Conservation (phyloP, 2,797 vertebrate genomes). For the Cynopterus sphinx region DNA sequence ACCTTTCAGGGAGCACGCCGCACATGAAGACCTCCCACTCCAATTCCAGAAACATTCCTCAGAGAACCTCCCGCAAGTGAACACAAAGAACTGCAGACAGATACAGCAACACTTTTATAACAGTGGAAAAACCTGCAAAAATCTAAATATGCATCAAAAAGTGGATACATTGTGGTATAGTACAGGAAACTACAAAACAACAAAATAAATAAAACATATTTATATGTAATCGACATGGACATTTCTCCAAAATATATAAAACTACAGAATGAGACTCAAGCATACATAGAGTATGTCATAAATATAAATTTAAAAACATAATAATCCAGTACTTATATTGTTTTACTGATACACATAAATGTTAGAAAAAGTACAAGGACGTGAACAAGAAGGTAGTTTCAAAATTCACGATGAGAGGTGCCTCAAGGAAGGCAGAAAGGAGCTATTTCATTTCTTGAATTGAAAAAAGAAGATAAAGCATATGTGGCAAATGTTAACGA, state of each 20-base stretch:
- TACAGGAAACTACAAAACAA: background rate
- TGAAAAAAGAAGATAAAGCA: background rate
- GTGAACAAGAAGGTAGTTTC: background rate
- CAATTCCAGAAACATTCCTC: background rate
- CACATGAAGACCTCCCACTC: background rate
- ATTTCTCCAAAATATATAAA: background rate
- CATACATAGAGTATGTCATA: background rate
- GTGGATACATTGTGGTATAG: background rate
- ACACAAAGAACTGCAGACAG: background rate
- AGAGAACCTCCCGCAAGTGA: background rate
- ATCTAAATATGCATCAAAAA: background rate
- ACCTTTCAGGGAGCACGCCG: background rate
- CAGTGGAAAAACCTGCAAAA: background rate
- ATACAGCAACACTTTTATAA: background rate
- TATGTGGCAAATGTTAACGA: background rate
- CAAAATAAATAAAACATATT: background rate
- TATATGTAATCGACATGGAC: background rate
- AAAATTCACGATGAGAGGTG: background rate
- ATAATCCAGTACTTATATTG: background rate
- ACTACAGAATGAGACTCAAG: background rate
- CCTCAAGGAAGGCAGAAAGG: background rate
- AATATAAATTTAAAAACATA: conserved; percentile 20
- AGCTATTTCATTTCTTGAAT: background rate
- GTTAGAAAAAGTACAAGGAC: background rate
- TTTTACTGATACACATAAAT: background rate